These are phyloP conservation scores for Pyralis farinalis DNA, from an alignment of 2,888 invertebrate species.

Conservation along the genomic window DNA sequence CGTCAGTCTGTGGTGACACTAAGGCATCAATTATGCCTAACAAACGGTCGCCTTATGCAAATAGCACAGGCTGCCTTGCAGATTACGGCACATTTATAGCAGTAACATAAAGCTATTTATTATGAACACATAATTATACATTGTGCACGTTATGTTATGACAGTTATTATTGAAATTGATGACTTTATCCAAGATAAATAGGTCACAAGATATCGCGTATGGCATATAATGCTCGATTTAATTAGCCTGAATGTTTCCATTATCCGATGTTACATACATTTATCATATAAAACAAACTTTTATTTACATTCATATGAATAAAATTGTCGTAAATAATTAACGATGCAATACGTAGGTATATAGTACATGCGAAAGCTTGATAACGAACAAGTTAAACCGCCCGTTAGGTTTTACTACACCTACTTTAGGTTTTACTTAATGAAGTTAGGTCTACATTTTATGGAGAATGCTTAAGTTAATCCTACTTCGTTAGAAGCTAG, in stretches of 20 bases:
- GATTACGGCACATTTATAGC: conserved; percentile 38
- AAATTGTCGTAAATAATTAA: too few relatives aligned
- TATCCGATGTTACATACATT: conserved; percentile 32
- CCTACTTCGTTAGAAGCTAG: background rate
- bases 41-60: conserved; percentile 8
- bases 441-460: too few relatives aligned
- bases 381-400: too few relatives aligned
- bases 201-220: conserved; percentile 65
- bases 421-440: too few relatives aligned
- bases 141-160: conserved; percentile 59
- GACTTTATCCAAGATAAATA: conserved; percentile 70
- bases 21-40: conserved; percentile 32
- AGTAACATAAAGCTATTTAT: conserved; percentile 55
- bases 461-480: background rate
- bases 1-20: too few relatives aligned
- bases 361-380: too few relatives aligned
- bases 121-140: conserved; percentile 42
- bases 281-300: background rate
- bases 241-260: conserved; percentile 69
- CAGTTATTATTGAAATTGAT: conserved; percentile 72
- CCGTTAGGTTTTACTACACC: too few relatives aligned
- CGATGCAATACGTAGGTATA: too few relatives aligned
- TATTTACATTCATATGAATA: too few relatives aligned
- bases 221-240: conserved; percentile 72
- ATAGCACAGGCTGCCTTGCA: conserved; percentile 14